Evolutionary conservation across 2,113 vertebrate species (phyloP), one percentile per base, ranked within the genome.

Genomic region (Ivindomyrus marchei): DNA sequence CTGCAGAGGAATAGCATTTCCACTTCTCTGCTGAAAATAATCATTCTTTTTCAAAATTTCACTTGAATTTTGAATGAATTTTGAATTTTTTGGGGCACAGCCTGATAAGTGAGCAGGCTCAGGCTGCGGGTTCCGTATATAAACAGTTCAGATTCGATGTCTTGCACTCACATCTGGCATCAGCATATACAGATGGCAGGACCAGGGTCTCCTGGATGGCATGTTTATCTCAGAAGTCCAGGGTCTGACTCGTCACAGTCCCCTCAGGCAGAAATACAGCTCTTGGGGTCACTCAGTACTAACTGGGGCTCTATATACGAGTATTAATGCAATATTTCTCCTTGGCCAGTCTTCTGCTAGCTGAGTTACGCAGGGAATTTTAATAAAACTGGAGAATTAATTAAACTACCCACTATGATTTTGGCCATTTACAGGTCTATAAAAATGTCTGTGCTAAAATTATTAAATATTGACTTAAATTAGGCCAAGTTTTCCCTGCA

Each of bases 311-410:
- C 17, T 19, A 39, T 39, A 39, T 39, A 6, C 13, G 11, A 36
- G 27, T 31, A 87, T 87, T 53, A 87, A 87, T 87, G 13, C 19
- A 39, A 39, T 53, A 52, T n/a, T 39, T 87, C 86, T 39, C 86
- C 27, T 49, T 47, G 39, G 46, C 45, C 24, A 27, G 83, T 85
- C 46, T 49, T 85, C 45, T n/a, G 45, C 83, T 13, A 15, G 13
- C 21, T 45, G 46, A 31, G 45, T 50, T 27, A 24, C 11, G 4
- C 10, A 19, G 47, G 24, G 24, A 27, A 53, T 87, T 87, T 49
- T 27, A 47, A 49, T 85, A 36, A 87, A 87, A 87, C n/a, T 42
- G n/a, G 24, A 27, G 49, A 87, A 87, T 87, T 53, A 53, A 87
- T 87, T 31, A 87, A 87, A 87, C 86, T 56, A 13, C 49, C 36